Evolutionary conservation across 2,113 vertebrate species (phyloP).

Genomic region (Hypanus sabinus): DNA sequence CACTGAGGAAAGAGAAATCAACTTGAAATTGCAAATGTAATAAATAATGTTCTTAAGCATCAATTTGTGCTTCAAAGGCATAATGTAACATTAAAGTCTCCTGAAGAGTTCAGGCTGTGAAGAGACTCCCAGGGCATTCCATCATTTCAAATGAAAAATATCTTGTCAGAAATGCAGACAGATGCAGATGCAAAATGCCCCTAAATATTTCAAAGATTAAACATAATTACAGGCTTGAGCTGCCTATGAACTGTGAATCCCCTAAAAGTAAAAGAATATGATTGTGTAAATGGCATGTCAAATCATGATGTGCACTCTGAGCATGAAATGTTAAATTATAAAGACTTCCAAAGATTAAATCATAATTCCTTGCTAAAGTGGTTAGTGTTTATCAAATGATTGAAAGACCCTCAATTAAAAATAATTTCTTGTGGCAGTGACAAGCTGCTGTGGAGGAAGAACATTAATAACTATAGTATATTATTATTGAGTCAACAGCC

Average conservation of each 20-base stretch:
- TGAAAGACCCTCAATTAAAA: constrained; percentile 1
- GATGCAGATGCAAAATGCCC: background rate
- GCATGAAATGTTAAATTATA: constrained; percentile 1
- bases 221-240: constrained; percentile 11
- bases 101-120: constrained; percentile 3
- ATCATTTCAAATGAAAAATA: background rate
- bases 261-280: background rate
- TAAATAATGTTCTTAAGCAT: constrained; percentile 10
- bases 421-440: background rate
- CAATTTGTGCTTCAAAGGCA: constrained; percentile 22
- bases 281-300: constrained; percentile 22
- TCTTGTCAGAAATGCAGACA: background rate
- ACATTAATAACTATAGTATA: background rate
- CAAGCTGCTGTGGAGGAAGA: background rate
- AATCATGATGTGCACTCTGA: background rate
- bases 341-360: background rate
- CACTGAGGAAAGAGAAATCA: background rate
- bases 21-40: constrained; percentile 11
- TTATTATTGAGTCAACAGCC: background rate
- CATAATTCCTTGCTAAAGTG: constrained; percentile 10
- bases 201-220: constrained; percentile 18
- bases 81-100: background rate
- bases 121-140: constrained; percentile 12
- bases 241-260: background rate
- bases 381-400: background rate